Evolutionary conservation across 2,113 vertebrate genomes (phyloP).

Genomic region (Chlamydotis undulata): DNA sequence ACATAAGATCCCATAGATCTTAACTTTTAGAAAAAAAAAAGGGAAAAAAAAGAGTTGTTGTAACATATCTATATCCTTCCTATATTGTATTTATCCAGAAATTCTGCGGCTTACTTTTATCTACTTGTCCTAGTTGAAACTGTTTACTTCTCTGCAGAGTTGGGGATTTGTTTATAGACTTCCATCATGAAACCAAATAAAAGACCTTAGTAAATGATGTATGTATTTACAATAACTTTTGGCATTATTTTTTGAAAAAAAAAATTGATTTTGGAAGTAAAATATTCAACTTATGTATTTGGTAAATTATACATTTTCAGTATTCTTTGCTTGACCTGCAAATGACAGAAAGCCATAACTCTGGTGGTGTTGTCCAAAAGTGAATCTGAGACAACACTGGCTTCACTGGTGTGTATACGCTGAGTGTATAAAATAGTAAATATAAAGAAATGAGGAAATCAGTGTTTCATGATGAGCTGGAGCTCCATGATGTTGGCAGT

Average conservation of each 20-base stretch:
- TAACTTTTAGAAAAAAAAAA: neutral
- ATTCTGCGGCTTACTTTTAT: neutral
- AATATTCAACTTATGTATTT: neutral
- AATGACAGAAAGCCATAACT: neutral
- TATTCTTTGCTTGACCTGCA: neutral
- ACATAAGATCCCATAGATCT: neutral
- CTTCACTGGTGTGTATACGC: neutral
- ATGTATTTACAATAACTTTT: neutral
- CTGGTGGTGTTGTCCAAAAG: neutral
- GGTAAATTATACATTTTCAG: neutral
- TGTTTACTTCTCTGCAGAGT: neutral
- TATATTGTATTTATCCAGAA: neutral
- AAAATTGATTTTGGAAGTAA: neutral
- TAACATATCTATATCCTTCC: neutral
- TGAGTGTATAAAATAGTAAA: neutral
- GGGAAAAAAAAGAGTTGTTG: neutral
- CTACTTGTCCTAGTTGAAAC: neutral
- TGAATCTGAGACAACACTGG: neutral
- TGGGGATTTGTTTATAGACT: neutral
- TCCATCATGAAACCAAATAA: neutral
- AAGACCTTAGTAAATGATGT: neutral
- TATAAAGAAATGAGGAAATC: neutral
- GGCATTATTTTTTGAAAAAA: neutral
- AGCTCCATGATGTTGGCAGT: neutral
- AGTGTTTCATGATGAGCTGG: neutral